These are phyloP conservation scores for Oscheius sp. DNA, from an alignment of 1,140 invertebrate genomes.

Conservation along the genomic window DNA sequence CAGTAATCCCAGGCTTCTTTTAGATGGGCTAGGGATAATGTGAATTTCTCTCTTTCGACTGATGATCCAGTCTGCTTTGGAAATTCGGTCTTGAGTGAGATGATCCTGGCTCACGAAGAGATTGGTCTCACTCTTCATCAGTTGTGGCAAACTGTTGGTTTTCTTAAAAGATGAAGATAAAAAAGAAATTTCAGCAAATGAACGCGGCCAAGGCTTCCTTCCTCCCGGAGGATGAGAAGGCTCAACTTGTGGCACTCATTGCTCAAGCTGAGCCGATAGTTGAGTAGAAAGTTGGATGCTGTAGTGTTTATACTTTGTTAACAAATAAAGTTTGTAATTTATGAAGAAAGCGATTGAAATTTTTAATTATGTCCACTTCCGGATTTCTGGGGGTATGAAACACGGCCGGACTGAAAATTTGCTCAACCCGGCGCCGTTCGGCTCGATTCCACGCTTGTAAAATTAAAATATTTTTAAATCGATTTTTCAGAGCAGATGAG, in stretches of 20 bases:
- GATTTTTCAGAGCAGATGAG: no score
- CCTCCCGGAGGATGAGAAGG: constrained; percentile 64
- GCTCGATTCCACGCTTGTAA: no score
- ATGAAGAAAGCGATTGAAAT: no score
- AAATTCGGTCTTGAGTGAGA: constrained; percentile 65
- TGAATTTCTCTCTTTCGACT: constrained; percentile 68
- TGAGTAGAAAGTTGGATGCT: no score
- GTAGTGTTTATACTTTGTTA: no score
- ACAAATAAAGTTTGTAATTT: no score
- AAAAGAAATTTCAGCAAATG: no score
- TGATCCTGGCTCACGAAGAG: constrained; percentile 61
- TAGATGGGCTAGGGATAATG: constrained; percentile 67
- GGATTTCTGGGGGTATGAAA: no score
- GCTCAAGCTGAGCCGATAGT: constrained; percentile 18
- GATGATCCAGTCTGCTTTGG: constrained; percentile 68
- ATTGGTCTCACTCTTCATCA: constrained; percentile 66
- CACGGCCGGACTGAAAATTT: no score
- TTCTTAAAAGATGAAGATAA: constrained; percentile 2
- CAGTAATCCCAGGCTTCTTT: not conserved
- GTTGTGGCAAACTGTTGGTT: constrained; percentile 64
- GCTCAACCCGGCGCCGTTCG: no score
- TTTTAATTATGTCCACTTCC: no score
- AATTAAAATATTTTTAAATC: no score
- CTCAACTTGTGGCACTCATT: constrained; percentile 61
- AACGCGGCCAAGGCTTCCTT: constrained; percentile 65